Percentiles rank a stretch among this genome's conserved stretches.
Conservation (phyloP, 1,140 invertebrate genomes). For the Dysdera silvatica region DNA sequence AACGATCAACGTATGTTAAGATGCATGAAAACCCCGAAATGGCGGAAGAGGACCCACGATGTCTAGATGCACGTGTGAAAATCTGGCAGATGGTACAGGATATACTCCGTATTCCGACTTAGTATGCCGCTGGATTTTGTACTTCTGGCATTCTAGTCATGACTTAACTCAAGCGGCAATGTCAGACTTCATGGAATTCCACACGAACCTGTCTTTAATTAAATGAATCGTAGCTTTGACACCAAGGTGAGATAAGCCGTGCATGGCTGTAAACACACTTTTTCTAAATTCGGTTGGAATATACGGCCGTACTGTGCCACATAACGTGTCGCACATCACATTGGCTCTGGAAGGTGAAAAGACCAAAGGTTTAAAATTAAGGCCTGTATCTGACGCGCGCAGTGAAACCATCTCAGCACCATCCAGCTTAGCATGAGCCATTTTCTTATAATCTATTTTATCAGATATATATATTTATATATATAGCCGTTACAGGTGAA, state of each 20-base stretch:
- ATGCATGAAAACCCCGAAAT: neutral
- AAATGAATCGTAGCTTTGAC: slow-evolving; percentile 1
- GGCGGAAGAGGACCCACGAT: neutral
- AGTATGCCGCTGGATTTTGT: neutral
- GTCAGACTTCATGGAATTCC: neutral
- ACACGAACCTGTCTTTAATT: neutral
- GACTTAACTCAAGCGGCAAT: too few species aligned
- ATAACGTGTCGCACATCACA: too few species aligned
- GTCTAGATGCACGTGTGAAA: slow-evolving; percentile 1
- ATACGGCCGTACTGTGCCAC: slow-evolving; percentile 6
- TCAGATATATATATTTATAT: too few species aligned
- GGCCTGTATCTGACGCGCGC: too few species aligned
- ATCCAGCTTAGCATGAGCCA: too few species aligned
- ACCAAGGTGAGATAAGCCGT: slow-evolving; percentile 9
- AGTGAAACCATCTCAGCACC: too few species aligned
- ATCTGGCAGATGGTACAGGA: neutral
- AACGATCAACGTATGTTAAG: neutral
- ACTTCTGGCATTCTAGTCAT: neutral
- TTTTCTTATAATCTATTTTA: too few species aligned
- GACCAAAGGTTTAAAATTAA: too few species aligned
- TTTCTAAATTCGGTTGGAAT: neutral
- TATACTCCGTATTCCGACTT: neutral
- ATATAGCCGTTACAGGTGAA: too few species aligned
- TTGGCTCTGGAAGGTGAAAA: too few species aligned
- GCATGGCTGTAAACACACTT: slow-evolving; percentile 4